These are phyloP conservation scores for Diadegma fenestrale DNA, from an alignment of 2,888 invertebrate genomes.

Conservation along the genomic window DNA sequence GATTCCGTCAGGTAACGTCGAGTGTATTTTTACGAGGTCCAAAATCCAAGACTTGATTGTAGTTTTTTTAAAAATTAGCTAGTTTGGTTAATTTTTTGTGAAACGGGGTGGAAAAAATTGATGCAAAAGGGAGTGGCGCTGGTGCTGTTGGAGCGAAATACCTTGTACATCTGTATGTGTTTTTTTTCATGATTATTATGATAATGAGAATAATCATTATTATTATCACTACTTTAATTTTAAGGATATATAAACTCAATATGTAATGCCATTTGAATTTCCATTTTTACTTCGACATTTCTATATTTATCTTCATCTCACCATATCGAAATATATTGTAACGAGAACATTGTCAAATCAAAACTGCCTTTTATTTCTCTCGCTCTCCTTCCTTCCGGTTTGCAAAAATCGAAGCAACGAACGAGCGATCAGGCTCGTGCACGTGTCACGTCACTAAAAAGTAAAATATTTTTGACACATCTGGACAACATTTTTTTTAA, in stretches of 20 bases:
- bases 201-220: slow-evolving; percentile 25
- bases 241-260: slow-evolving; percentile 45
- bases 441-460: slow-evolving; percentile 9
- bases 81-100: not conserved
- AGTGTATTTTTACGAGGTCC: not conserved
- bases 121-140: not conserved
- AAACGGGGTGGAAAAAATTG: not conserved
- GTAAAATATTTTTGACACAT: slow-evolving; percentile 13
- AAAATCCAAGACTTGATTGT: not conserved
- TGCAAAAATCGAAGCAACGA: not conserved
- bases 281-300: slow-evolving; percentile 84
- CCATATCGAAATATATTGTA: slow-evolving; percentile 84
- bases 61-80: not conserved
- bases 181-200: slow-evolving; percentile 43
- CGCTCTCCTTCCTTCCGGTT: slow-evolving; percentile 18
- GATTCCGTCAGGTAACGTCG: not conserved
- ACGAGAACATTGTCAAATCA: slow-evolving; percentile 82
- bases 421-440: not conserved
- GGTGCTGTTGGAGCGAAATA: slow-evolving; percentile 7
- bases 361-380: slow-evolving; percentile 50
- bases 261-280: slow-evolving; percentile 80
- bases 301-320: slow-evolving; percentile 85
- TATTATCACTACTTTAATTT: slow-evolving; percentile 42
- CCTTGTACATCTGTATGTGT: slow-evolving; percentile 27
- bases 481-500: not conserved